Base-by-base conservation (phyloP, 2,797 vertebrate genomes). In the Babyrousa celebensis region DNA sequence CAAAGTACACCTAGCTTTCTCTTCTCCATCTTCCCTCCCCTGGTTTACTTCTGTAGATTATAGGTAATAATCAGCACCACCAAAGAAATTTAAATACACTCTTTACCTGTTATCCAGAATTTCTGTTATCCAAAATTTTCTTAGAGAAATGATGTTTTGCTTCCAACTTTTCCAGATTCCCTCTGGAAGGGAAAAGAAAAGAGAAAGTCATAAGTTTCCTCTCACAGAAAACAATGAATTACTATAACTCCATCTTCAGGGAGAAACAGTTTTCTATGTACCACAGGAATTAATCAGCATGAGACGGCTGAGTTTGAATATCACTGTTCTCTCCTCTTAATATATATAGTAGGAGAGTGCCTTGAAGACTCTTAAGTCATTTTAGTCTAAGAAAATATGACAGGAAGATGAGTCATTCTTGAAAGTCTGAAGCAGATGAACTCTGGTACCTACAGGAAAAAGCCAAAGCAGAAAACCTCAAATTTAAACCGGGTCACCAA, bases 71-170 rank as follows among this genome's bases (percentile, higher is more conserved):
- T 56, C 43, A 48, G n/a, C 43, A 89, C 4, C 56, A 93, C n/a
- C 54, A 89, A 79, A 63, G 12, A 90, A 94, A 56, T 32, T 82
- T 75, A n/a, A 91, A 74, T 12, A 36, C 29, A 9, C 52, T 32
- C 1, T 32, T 71, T 70, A 98, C 98, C 98, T 98, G 96, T 86
- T 98, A 96, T 72, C 23, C 91, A 88, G 96, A 98, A 96, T 91
- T 90, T 97, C 97, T 82, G 95, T 95, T 96, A 93, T 92, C 93
- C 98, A 95, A 68, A 92, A 78, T 75, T 48, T 97, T 96, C 97
- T 95, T 97, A 96, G 93, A 97, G 96, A 96, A 91, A 87, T 88
- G 91, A 97, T 63, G 84, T 97, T 98, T 98, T 97, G 95, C 95
- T 95, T 67, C 7, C 79, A 96, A 97, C 92, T 97, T 97, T 96